Base-by-base conservation (phyloP, 2,113 vertebrate species). In the Cavia aperea region DNA sequence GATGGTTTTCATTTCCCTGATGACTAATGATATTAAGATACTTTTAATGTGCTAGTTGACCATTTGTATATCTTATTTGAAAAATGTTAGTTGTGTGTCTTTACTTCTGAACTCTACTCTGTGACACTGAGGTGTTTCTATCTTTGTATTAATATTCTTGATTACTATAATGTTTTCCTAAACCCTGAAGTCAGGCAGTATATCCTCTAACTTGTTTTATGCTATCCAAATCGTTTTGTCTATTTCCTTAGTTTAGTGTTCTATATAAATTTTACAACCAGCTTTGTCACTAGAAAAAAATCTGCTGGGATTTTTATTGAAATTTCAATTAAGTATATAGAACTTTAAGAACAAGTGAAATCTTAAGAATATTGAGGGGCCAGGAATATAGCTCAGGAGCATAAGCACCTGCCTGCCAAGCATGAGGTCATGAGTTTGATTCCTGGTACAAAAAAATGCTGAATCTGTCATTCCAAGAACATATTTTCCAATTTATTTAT, bases 81-180 rank as follows among this genome's bases (percentile, higher is more conserved):
- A 86, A 90, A 85, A 62, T 18, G 12, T 75, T 81, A 31, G 31
- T 39, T 33, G 23, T 66, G 13, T 60, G 26, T 1, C 51, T 78
- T 51, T 91, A 77, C 39, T 60, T 82, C 89, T 91, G 70, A 68
- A 66, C 19, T 94, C 33, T 73, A 60, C 46, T 81, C 77, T 81
- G n/a, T 49, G 68, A 24, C 58, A 87, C 5, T 23, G 4, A 66
- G 63, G 19, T 58, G 46, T 33, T 16, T 66, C 66, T 82, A 29
- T 49, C 49, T 49, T 89, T 89, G 23, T 2, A 73, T 18, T 33
- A 92, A 24, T 66, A 46, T 11, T 86, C 63, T n/a, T 70, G 24
- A 81, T 65, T 73, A 81, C 39, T 51, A 13, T 66, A 31, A 65
- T 49, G 39, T 29, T 65, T 54, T 73, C 31, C 23, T n/a, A 81